Base-by-base conservation (phyloP, 2,797 vertebrate genomes). In the Rhodeus uyekii region DNA sequence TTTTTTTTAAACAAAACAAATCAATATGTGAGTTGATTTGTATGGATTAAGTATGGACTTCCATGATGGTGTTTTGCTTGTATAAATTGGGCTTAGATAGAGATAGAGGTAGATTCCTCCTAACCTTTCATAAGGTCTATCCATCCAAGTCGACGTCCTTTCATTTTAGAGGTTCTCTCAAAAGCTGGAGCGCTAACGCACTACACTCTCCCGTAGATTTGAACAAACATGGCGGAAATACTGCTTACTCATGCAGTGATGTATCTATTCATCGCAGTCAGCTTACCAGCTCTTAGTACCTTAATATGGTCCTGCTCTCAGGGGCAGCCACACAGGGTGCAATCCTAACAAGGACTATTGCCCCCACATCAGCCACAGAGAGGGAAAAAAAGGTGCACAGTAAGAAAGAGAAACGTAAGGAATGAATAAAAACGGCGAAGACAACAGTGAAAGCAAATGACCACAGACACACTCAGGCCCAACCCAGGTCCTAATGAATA, bases 161-260 rank as follows among this genome's bases (percentile, higher is more conserved):
- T 91, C 82, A 76, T 92, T 92, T 96, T 95, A 94, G 95, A 77
- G 67, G 48, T 83, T 74, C 27, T 69, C n/a, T 71, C 58, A 42
- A 84, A 79, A 96, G 95, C 96, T 96, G 95, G 96, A 93, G 88
- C 83, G 93, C 92, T 93, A 96, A 96, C 96, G 94, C 95, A 94
- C 94, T 91, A 94, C 96, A 97, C 96, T 95, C 95, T 93, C 91
- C 93, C 92, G 95, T 96, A 97, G 96, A 98, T 98, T 96, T 95
- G 94, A 90, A 95, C 95, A 97, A 97, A 98, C 95, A 95, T 89
- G 92, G 93, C 94, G 91, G 93, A 94, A 93, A 92, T 68, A 48
- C 73, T 63, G 64, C 77, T 84, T 83, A 82, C 80, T 95, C 95
- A 95, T 95, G 94, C 94, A 95, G 96, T 94, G 94, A 95, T 97